Base-by-base conservation (phyloP, 1,140 invertebrate species). In the Brachionus manjavacas region DNA sequence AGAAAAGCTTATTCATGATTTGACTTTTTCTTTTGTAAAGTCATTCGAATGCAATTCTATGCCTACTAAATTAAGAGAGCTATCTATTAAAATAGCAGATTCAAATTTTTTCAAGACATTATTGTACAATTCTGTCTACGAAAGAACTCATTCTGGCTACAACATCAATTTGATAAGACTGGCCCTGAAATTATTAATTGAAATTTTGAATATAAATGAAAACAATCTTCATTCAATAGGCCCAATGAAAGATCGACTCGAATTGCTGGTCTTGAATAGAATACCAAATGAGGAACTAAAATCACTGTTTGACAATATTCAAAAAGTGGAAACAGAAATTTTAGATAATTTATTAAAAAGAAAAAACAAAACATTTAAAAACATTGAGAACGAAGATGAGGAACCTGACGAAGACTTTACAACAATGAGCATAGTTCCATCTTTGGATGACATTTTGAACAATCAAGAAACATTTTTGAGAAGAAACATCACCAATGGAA, bases 401-500 rank as follows among this genome's bases (percentile, higher is more conserved):
- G 72, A 76, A 25, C 41, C 72, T 9, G 87, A 86, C 0, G 86
- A 89, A 35, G 85, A 89, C 76, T 90, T 90, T 85, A 84, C 88
- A 1, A 79, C 85, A 52, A 79, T 90, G 4, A 84, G 85, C 4
- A 85, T 89, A 20, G 85, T 88, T 72, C 89, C 89, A 7, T 66
- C 84, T 12, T 72, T 83, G 4, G 66, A 70, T 16, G 89, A 90
- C 55, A 84, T 90, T 31, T 70, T 86, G 12, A 74, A 85, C 20
- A 46, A 49, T 49, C 84, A 86, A 46, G 64, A 86, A 28, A 81
- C 85, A 55, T 87, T 91, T 88, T 85, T 93, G 11, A 88, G 92
- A 4, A 88, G 90, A 12, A 93, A 93, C 87, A 91, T 92, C 52
- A 86, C 91, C 0, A 86, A 91, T 41, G 93, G 93, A 2, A 86